Evolutionary conservation across 2,113 vertebrate species (phyloP).

Genomic region (Fregata magnificens): DNA sequence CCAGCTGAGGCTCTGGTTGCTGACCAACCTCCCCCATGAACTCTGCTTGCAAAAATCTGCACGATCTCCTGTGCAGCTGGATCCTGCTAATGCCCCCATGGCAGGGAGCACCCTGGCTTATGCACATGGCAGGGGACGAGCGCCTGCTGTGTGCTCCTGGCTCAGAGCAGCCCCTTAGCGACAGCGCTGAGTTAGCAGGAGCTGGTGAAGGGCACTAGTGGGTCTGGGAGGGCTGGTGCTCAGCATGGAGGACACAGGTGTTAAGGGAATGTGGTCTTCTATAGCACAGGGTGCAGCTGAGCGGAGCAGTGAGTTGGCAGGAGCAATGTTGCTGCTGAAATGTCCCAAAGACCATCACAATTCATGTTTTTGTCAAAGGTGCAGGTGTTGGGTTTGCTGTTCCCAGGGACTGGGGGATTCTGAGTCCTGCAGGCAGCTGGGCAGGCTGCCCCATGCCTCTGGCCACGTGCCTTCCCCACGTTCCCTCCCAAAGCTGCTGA

Average conservation of each 20-base stretch:
- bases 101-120: not conserved
- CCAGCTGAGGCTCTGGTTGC: not conserved
- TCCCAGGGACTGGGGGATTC: not conserved
- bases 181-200: not conserved
- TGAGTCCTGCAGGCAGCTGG: not conserved
- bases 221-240: not conserved
- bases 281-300: not conserved
- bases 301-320: not conserved
- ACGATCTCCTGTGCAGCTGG: accelerated
- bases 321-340: not conserved
- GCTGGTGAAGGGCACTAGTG: not conserved
- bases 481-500: not conserved
- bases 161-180: not conserved
- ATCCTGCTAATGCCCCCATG: accelerated
- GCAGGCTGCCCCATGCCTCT: not conserved
- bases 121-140: not conserved
- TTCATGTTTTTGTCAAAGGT: not conserved
- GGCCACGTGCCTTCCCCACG: not conserved
- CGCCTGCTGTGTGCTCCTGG: not conserved
- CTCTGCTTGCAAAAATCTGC: not conserved
- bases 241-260: accelerated
- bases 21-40: not conserved
- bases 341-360: accelerated
- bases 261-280: not conserved
- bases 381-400: not conserved